These are phyloP conservation scores for Gila orcuttii DNA, from an alignment of 2,113 vertebrate species.

Conservation along the genomic window DNA sequence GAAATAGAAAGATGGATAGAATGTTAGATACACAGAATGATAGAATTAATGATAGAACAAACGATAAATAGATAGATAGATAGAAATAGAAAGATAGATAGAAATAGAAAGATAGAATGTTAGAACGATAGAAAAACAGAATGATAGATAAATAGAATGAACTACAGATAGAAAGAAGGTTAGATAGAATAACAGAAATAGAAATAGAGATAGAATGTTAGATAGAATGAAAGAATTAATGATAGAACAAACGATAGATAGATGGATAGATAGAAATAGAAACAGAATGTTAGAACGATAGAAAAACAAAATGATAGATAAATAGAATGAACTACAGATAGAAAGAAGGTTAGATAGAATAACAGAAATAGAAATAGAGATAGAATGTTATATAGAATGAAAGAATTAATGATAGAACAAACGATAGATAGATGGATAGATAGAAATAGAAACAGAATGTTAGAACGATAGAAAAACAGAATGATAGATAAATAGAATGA, in stretches of 20 bases:
- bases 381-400: neutral
- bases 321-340: too few species aligned
- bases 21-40: rapidly evolving
- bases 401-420: neutral
- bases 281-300: too few species aligned
- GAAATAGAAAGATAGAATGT: neutral
- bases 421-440: neutral
- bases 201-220: neutral
- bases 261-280: neutral
- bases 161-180: too few species aligned
- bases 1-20: neutral
- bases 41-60: neutral
- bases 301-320: too few species aligned
- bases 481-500: too few species aligned
- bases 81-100: neutral
- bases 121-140: too few species aligned
- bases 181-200: neutral
- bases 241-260: neutral
- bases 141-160: too few species aligned
- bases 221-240: neutral
- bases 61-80: neutral
- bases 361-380: neutral
- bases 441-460: too few species aligned
- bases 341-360: too few species aligned
- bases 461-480: too few species aligned